Base-by-base conservation (phyloP, 2,797 vertebrate species). In the Cheirogaleus major region DNA sequence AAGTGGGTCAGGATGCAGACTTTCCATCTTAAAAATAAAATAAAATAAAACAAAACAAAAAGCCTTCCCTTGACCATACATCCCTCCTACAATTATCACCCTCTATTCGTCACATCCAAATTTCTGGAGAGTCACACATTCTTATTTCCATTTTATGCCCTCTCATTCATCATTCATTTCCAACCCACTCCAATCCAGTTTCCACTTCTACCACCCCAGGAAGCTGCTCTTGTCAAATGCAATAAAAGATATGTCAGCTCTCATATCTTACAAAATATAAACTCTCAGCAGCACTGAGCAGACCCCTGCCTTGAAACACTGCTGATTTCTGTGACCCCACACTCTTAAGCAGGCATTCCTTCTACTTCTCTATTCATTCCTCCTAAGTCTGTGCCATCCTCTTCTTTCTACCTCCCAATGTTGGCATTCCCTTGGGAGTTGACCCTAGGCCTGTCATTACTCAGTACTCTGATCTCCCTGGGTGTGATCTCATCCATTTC, bases 1-100 rank as follows among this genome's bases (percentile, higher is more conserved):
- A 59, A 81, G 57, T 80, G 17, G 55, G 65, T 67, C 20, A 23
- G 61, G 63, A 93, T n/a, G 45, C 70, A 72, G n/a, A 91, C 25
- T 70, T 92, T 93, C 59, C 55, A 65, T 72, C 59, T 95, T 65
- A 78, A 94, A 95, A 84, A 75, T 38, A 45, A 45, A 45, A 69
- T 18, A 5, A 61, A 57, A 57, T 23, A 52, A 73, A 27, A 55
- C 55, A 57, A 59, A 69, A 4, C 20, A 38, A 78, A 87, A 88
- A 81, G 78, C 32, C 67, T 48, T 88, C 65, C 52, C 35, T 55
- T 70, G 45, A 83, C 76, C 25, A 32, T 50, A 1, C 17, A 35
- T 43, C n/a, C 59, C 18, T 94, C 81, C 32, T 72, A 14, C 13
- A 43, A 32, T 63, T 61, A 57, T 57, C 32, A 59, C 10, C 32